Base-by-base conservation (phyloP, 2,888 invertebrate genomes). In the Abscondita cerata region DNA sequence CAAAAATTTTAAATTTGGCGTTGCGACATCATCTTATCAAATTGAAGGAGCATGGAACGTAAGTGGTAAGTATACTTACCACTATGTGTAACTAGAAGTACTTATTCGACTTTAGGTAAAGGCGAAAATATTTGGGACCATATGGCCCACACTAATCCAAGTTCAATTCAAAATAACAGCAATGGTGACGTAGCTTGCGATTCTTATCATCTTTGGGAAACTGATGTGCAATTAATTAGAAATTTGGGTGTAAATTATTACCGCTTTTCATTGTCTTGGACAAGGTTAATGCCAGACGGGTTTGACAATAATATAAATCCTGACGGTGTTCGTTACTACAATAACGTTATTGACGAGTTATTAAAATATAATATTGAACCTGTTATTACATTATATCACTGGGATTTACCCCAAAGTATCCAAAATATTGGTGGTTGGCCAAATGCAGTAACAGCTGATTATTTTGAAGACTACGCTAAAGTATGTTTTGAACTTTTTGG, bases 141-240 rank as follows among this genome's bases (percentile, higher is more conserved):
- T 6, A 77, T 75, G 59, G 74, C 74, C 1, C 85, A 85, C 59
- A 79, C 75, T 0, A 79, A 75, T 67, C 78, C 78, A 6, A 73
- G 77, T 40, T 66, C 59, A 58, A 82, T 89, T 3, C 76, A 75
- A 67, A 83, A 87, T 65, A 77, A 81, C 2, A 80, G 83, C 0
- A 88, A 84, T 52, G 88, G 84, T 0, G 87, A 89, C 64, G 81
- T 87, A 0, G 87, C 89, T 0, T 86, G 87, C 16, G 87, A 89
- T 73, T 88, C 87, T n/a, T 89, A 89, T 72, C 84, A 87, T 72
- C 81, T 83, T 44, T 87, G 86, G 74, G 80, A 81, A 65, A 83
- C 84, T 12, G 89, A 90, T 68, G 83, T 88, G 0, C 72, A 76
- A 40, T 11, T 53, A n/a, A 1, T 53, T n/a, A 53, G 44, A 16